phyloP scores from a whole-genome alignment of 1,140 invertebrate species.

The Pseudomyrmex cubaensis region DNA sequence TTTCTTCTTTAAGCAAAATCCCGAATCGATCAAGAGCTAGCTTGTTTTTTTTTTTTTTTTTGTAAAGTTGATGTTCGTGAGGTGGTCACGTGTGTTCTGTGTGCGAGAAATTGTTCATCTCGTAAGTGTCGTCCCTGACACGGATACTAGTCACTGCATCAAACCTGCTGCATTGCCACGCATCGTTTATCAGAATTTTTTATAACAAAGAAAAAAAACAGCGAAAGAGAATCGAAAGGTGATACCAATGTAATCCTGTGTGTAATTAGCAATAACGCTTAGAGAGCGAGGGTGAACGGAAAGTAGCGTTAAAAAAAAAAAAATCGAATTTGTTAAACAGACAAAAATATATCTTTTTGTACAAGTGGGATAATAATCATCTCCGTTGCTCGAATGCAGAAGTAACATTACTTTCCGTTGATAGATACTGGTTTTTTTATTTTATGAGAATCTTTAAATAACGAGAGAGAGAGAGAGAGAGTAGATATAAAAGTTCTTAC shows the following conservation, averaged over 20 bases:
- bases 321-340: background rate
- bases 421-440: no score
- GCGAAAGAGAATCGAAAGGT: background rate
- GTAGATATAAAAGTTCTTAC: no score
- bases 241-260: background rate
- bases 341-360: background rate
- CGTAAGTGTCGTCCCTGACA: conserved; percentile 15
- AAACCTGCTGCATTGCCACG: conserved; percentile 1
- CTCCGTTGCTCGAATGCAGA: background rate
- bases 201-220: no score
- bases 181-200: conserved; percentile 20
- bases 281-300: background rate
- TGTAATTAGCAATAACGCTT: conserved; percentile 20
- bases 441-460: no score
- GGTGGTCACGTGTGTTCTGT: no score
- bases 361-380: background rate
- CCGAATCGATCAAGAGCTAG: no score
- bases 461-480: no score
- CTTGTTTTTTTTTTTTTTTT: no score
- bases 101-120: no score
- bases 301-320: conserved; percentile 10
- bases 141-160: conserved; percentile 39
- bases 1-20: no score
- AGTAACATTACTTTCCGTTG: no score
- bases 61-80: no score